phyloP scores from a whole-genome alignment of 2,888 invertebrate genomes.

The Meiosimyza decipiens region DNA sequence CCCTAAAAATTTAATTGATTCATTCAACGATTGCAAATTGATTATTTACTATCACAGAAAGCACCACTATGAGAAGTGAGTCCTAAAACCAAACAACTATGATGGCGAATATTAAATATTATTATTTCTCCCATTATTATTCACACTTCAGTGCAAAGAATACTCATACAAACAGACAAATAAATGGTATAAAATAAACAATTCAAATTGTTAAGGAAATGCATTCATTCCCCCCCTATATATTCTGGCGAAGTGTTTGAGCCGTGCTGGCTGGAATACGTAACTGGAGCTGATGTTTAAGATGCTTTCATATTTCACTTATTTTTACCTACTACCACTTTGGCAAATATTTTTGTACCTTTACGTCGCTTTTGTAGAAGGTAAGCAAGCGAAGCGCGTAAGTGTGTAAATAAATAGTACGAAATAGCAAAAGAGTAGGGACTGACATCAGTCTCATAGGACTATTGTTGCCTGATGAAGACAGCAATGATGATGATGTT shows the following conservation, averaged over 20 bases:
- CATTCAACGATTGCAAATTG: no score
- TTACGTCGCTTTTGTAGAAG: background rate
- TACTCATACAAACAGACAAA: background rate
- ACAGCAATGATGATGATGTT: background rate
- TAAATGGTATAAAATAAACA: constrained; percentile 11
- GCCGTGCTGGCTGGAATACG: background rate
- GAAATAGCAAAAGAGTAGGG: background rate
- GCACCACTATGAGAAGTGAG: no score
- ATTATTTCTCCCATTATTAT: no score
- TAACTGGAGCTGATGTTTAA: background rate
- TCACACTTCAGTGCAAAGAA: no score
- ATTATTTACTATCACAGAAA: no score
- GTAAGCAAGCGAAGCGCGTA: background rate
- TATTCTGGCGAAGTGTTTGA: background rate
- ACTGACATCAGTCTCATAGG: background rate
- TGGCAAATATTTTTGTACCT: constrained; percentile 17
- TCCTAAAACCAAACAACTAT: no score
- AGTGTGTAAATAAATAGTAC: background rate
- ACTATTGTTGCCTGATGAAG: background rate
- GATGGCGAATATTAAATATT: background rate
- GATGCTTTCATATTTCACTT: constrained; percentile 21
- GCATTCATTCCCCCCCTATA: background rate
- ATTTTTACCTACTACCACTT: background rate
- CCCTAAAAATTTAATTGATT: no score
- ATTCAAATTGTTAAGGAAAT: background rate